Percentiles rank a stretch among this genome's conserved stretches.
Conservation (phyloP, 2,888 invertebrate genomes). For the Podotricha telesiphe region DNA sequence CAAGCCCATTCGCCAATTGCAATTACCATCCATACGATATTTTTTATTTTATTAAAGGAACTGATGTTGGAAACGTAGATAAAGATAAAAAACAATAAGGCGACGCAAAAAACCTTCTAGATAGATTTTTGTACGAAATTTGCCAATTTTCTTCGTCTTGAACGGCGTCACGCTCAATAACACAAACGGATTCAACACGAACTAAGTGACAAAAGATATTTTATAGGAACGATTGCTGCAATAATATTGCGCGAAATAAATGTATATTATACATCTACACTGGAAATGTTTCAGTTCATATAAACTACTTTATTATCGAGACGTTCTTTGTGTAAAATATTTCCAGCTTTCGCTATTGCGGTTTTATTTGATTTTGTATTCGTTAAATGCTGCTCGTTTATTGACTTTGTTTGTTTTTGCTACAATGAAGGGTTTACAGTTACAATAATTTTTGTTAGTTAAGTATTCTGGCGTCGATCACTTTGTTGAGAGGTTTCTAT, state of each 20-base stretch:
- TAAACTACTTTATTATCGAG: conserved; percentile 18
- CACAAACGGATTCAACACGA: conserved; percentile 55
- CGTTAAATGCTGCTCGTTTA: conserved; percentile 11
- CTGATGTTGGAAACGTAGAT: conserved; percentile 1
- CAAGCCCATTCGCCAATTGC: not conserved
- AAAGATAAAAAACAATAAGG: conserved; percentile 27
- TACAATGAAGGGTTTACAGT: conserved; percentile 17
- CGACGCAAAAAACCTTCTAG: conserved; percentile 4
- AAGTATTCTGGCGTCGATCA: conserved; percentile 15
- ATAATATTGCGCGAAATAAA: conserved; percentile 66
- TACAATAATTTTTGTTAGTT: conserved; percentile 9
- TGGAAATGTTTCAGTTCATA: conserved; percentile 15
- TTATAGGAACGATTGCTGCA: conserved; percentile 68
- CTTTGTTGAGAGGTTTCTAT: not conserved
- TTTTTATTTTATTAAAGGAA: conserved; percentile 3
- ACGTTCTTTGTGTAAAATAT: conserved; percentile 19
- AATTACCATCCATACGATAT: not conserved
- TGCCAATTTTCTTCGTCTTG: conserved; percentile 27
- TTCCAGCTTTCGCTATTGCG: conserved; percentile 11
- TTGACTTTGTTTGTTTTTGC: conserved; percentile 8
- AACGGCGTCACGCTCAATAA: conserved; percentile 34
- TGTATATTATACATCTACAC: not conserved
- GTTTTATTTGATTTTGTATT: conserved; percentile 11
- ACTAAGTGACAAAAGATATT: conserved; percentile 71
- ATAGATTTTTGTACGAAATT: conserved; percentile 31